These are phyloP conservation scores for Drosophila burlai DNA, from an alignment of 1,140 invertebrate species.

Conservation along the genomic window DNA sequence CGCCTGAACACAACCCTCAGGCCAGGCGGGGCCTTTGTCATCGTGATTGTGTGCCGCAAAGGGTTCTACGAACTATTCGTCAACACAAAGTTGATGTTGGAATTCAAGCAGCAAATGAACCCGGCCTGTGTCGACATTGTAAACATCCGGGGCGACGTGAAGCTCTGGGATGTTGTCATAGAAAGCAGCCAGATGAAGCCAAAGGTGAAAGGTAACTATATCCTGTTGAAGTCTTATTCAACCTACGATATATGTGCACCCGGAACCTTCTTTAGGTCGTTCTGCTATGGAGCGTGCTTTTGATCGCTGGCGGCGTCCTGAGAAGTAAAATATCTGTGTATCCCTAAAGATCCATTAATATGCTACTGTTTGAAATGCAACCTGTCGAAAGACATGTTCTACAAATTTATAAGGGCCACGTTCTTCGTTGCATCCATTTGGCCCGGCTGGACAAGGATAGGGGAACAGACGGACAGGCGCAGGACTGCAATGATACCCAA, in stretches of 20 bases:
- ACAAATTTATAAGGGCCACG: constrained; percentile 48
- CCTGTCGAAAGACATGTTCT: constrained; percentile 51
- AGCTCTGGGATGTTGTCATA: constrained; percentile 56
- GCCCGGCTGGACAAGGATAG: neutral
- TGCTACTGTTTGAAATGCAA: constrained; percentile 26
- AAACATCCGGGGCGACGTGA: constrained; percentile 85
- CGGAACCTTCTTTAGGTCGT: neutral
- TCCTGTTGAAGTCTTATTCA: neutral
- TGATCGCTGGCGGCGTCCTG: neutral
- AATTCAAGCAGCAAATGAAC: constrained; percentile 76
- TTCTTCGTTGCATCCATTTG: constrained; percentile 25
- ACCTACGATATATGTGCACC: neutral
- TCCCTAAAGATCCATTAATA: constrained; percentile 17
- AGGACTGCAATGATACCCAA: constrained; percentile 13
- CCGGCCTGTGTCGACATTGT: constrained; percentile 78
- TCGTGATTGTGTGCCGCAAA: constrained; percentile 73
- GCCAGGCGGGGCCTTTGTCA: constrained; percentile 81
- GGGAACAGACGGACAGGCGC: neutral
- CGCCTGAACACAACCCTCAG: constrained; percentile 77
- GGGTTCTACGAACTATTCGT: constrained; percentile 84
- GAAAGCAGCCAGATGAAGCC: constrained; percentile 11
- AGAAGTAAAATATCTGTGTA: neutral
- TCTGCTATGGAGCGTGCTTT: constrained; percentile 15
- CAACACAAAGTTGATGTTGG: constrained; percentile 75
- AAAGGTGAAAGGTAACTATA: neutral